Evolutionary conservation across 2,113 vertebrate species (phyloP), one percentile per base, ranked within the genome.

Genomic region (Neomonachus schauinslandi): DNA sequence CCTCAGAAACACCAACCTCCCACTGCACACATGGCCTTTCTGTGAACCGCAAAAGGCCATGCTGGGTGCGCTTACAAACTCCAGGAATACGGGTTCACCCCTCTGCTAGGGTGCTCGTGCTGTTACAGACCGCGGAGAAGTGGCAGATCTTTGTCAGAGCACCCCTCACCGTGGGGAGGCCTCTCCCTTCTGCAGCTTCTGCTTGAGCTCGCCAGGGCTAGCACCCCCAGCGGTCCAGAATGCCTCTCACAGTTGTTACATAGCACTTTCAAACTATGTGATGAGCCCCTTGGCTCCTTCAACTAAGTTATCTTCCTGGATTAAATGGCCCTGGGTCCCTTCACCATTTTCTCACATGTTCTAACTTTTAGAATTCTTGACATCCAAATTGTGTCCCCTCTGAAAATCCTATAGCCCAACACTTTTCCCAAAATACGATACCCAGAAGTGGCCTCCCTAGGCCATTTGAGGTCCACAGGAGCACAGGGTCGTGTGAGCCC

Each of bases 21-120:
- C 33, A 33, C 0, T 51, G 69, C 9, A 53, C 19, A 12, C 0
- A 0, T 22, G 63, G 19, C 53, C 5, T 72, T 77, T 22, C 6
- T 42, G 22, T 79, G n/a, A 42, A 11, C 16, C 39, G 53, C 26
- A 21, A 55, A 87, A 85, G 31, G 53, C 49, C 71, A 19, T 55
- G 18, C 15, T 46, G 31, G 13, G 4, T 84, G 10, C 4, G 2
- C 6, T 61, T 53, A 42, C 22, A 59, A 15, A 76, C 1, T 12
- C 33, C 16, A 4, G 31, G 1, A 33, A 69, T 2, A 49, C 26
- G 0, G 16, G 74, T 10, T 81, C 46, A 24, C 21, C 14, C 11
- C 36, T 95, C 59, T 61, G 74, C n/a, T 36, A 59, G 55, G 71
- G 7, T 76, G 31, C 28, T n/a, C 0, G 2, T 55, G 13, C 63